Base-by-base conservation (phyloP, 2,797 vertebrate species). In the Cynodonichthys magdalenae region DNA sequence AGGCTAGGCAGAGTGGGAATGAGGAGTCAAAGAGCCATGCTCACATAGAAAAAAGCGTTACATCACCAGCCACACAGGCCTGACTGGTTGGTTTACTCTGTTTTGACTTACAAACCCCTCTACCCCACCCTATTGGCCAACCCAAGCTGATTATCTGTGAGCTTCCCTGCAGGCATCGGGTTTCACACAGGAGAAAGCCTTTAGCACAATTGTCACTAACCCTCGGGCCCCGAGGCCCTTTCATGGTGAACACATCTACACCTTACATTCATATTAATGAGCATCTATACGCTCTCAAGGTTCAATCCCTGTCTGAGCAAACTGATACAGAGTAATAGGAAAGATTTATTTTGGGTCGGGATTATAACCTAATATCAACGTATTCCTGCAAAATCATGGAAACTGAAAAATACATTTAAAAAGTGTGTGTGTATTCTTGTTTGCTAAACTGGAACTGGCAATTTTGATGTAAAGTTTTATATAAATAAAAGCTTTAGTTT, bases 121-220 rank as follows among this genome's bases (percentile, higher is more conserved):
- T 53, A 66, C 24, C 17, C 61, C 79, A 70, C 55, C n/a, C 56
- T 80, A 69, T 52, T 28, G 74, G 71, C 68, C 28, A 39, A 83
- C 76, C 75, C 71, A 76, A 66, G 80, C 80, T 27, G 27, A 64
- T 83, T 86, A 77, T 87, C 75, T 85, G 71, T 78, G 64, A 86
- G 82, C 82, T 85, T 59, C 61, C 74, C 89, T 87, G 15, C 55
- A 45, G 84, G 89, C 77, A 2, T 88, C 87, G 47, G 67, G 82
- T 90, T 92, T 91, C 86, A 89, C 84, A 90, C 84, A 91, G 85
- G 78, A 59, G 47, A 81, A 54, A 60, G 80, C 83, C 86, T 78
- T 42, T n/a, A 77, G 87, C 84, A 57, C 52, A 65, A 59, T n/a
- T 82, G 81, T 82, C 75, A 79, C 66, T 46, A 81, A 83, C 72